These are phyloP conservation scores for Morus bassanus DNA, from an alignment of 2,797 vertebrate genomes.

Conservation along the genomic window DNA sequence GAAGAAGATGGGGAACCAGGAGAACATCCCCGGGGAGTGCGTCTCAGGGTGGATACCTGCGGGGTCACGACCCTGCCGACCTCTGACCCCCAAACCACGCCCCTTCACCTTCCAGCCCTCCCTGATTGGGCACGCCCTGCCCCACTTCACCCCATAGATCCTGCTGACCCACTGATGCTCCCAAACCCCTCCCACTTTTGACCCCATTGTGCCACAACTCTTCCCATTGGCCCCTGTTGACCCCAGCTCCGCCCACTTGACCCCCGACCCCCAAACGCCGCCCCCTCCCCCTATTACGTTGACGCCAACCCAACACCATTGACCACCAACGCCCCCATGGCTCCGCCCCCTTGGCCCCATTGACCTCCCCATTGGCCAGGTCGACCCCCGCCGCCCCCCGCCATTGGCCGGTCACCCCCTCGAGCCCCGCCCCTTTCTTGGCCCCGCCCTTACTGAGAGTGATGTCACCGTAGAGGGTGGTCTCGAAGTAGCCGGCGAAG, in stretches of 20 bases:
- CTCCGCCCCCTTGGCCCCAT: no score
- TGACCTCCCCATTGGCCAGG: not conserved
- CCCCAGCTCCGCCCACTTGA: not conserved
- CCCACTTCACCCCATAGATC: not conserved
- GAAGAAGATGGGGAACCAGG: slow-evolving; percentile 95
- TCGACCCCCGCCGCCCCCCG: not conserved
- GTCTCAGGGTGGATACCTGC: slow-evolving; percentile 92
- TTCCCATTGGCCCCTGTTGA: not conserved
- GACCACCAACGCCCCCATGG: no score
- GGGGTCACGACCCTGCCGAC: not conserved
- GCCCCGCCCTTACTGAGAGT: not conserved
- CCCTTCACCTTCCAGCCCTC: no score
- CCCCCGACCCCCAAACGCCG: no score
- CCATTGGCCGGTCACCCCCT: not conserved
- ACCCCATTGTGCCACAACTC: not conserved
- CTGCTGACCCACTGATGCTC: not conserved
- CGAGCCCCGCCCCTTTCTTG: not conserved
- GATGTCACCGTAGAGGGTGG: not conserved
- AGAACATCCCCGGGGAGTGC: slow-evolving; percentile 95
- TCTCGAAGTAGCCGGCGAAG: not conserved
- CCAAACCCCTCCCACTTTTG: not conserved
- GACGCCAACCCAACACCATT: not conserved
- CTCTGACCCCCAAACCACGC: not conserved
- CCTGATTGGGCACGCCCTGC: no score
- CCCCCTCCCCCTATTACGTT: no score